Conservation (phyloP, 2,797 vertebrate genomes). For the Pipistrellus pipistrellus region DNA sequence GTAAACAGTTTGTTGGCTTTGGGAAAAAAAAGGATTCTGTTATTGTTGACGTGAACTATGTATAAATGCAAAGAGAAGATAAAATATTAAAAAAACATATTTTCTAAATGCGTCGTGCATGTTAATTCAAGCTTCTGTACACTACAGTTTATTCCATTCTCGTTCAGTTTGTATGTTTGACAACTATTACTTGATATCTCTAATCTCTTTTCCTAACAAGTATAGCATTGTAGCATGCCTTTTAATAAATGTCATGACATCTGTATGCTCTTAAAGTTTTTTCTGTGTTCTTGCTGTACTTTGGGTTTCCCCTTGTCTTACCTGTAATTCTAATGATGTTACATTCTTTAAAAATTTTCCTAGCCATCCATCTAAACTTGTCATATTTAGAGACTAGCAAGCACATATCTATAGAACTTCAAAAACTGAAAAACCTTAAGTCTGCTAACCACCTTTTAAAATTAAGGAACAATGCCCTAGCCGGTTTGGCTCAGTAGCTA, state of each 20-base stretch:
- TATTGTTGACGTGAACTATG: constrained; percentile 89
- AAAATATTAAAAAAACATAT: constrained; percentile 92
- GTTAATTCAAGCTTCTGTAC: constrained; percentile 91
- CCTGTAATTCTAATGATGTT: constrained; percentile 80
- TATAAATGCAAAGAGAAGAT: constrained; percentile 92
- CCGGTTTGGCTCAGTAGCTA: too few species aligned
- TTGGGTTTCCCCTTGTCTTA: constrained; percentile 82
- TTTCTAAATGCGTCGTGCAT: constrained; percentile 92
- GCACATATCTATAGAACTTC: constrained; percentile 6
- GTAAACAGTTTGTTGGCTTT: constrained; percentile 90
- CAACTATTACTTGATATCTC: constrained; percentile 88
- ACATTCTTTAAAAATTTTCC: constrained; percentile 53
- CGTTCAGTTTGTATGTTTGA: constrained; percentile 88
- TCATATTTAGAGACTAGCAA: constrained; percentile 58
- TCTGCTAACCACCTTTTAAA: background rate
- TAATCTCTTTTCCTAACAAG: constrained; percentile 89
- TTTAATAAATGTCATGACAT: constrained; percentile 93
- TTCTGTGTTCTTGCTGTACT: constrained; percentile 89
- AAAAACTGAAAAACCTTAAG: background rate
- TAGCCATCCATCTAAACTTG: constrained; percentile 76
- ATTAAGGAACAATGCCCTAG: background rate
- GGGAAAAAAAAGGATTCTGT: constrained; percentile 89
- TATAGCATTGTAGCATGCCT: constrained; percentile 92
- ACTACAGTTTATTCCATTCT: constrained; percentile 88
- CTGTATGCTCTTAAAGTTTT: constrained; percentile 89